These are phyloP conservation scores for Erpetoichthys calabaricus DNA, from an alignment of 2,797 vertebrate species.

Conservation along the genomic window DNA sequence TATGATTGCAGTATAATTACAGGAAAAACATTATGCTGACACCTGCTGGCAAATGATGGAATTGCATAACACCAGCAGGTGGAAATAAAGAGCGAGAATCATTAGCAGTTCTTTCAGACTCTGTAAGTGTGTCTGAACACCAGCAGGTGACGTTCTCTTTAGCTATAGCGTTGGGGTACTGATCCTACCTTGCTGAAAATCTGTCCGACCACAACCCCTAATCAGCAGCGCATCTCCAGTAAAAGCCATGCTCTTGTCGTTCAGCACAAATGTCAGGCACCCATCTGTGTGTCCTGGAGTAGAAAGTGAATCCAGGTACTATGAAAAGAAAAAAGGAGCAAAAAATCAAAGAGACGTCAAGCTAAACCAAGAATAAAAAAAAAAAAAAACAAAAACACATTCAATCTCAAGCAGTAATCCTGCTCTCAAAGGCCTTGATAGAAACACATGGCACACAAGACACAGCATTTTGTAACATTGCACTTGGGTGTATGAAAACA, in stretches of 20 bases:
- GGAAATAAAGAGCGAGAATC: neutral
- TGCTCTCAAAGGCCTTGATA: neutral
- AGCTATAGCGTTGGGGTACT: no score
- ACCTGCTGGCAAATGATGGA: no score
- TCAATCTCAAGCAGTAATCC: neutral
- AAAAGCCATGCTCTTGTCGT: slow-evolving; percentile 65
- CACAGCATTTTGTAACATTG: no score
- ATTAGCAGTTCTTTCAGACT: neutral
- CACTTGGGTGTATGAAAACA: no score
- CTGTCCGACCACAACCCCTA: slow-evolving; percentile 75
- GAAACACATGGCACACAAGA: no score
- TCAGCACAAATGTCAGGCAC: slow-evolving; percentile 59
- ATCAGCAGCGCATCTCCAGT: slow-evolving; percentile 76
- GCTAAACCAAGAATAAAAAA: neutral
- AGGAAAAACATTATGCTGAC: no score
- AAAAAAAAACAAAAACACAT: neutral
- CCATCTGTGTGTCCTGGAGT: slow-evolving; percentile 82
- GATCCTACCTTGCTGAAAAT: slow-evolving; percentile 73
- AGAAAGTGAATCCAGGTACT: slow-evolving; percentile 55
- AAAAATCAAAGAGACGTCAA: neutral
- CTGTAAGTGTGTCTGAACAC: no score
- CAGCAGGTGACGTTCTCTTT: no score
- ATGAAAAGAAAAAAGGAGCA: neutral
- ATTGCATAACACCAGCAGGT: no score
- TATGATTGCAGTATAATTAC: no score